A percentile compares a stretch with the other conserved stretches of the same genome.
phyloP scores from a whole-genome alignment of 2,888 invertebrate genomes.

The Neoaliturus tenellus region DNA sequence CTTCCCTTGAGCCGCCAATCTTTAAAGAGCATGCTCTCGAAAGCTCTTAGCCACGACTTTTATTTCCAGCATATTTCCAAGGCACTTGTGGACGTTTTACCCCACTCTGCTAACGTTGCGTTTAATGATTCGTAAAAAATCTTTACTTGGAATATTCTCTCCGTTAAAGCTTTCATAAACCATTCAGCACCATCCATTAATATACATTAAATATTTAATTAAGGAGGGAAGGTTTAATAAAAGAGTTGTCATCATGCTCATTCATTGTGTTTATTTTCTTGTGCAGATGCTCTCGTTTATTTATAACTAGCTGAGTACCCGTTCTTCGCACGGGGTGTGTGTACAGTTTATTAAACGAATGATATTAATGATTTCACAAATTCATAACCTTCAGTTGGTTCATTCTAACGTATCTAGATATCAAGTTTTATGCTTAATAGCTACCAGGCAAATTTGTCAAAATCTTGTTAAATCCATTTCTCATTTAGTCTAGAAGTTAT shows the following conservation, averaged over 20 bases:
- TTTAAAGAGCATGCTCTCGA: slow-evolving; percentile 11
- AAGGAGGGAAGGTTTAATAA: not conserved
- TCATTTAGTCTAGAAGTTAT: too few relatives aligned
- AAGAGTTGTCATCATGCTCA: not conserved
- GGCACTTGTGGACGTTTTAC: not conserved
- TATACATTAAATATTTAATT: slow-evolving; percentile 14
- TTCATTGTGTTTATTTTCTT: too few relatives aligned
- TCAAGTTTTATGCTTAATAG: too few relatives aligned
- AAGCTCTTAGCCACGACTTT: not conserved
- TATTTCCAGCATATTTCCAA: slow-evolving; percentile 26
- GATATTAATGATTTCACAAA: too few relatives aligned
- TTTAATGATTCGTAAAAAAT: slow-evolving; percentile 20
- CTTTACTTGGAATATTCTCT: slow-evolving; percentile 18
- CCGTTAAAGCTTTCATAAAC: not conserved
- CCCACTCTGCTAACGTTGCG: not conserved
- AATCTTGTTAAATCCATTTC: too few relatives aligned
- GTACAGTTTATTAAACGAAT: too few relatives aligned
- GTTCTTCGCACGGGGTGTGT: too few relatives aligned
- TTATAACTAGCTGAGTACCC: too few relatives aligned
- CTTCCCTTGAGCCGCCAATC: slow-evolving; percentile 12
- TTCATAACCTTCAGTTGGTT: too few relatives aligned
- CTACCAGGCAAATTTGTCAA: too few relatives aligned
- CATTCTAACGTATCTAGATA: too few relatives aligned
- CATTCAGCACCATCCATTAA: not conserved
- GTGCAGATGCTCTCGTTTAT: too few relatives aligned